Percentiles rank a stretch among this genome's conserved stretches.
These are phyloP conservation scores for Nebria salina DNA, from an alignment of 2,888 invertebrate genomes.

Conservation along the genomic window DNA sequence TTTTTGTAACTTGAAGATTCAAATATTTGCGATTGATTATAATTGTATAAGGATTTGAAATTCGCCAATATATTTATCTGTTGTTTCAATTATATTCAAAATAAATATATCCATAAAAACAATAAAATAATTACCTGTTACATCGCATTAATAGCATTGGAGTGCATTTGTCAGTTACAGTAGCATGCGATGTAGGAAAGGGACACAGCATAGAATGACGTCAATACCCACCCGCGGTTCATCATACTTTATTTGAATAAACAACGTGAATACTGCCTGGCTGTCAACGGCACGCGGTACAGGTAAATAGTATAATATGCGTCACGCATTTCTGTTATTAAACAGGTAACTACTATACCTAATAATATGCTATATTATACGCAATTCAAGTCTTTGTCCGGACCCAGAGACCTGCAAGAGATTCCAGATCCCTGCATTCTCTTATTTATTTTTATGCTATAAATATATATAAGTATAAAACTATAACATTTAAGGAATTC, in stretches of 20 bases:
- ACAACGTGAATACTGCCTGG: slow-evolving; percentile 16
- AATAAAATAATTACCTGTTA: slow-evolving; percentile 38
- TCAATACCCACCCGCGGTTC: slow-evolving; percentile 25
- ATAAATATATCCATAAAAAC: background rate
- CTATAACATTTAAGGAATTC: too few relatives aligned
- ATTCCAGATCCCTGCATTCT: background rate
- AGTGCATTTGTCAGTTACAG: slow-evolving; percentile 34
- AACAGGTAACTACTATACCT: background rate
- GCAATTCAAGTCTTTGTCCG: background rate
- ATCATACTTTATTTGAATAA: slow-evolving; percentile 42
- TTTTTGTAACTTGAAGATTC: too few relatives aligned
- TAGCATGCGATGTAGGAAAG: slow-evolving; percentile 11
- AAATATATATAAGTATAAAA: too few relatives aligned
- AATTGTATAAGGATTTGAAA: too few relatives aligned
- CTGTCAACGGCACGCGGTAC: slow-evolving; percentile 3
- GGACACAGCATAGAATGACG: slow-evolving; percentile 10
- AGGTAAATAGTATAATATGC: slow-evolving; percentile 27
- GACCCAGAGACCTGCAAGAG: background rate
- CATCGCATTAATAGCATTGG: slow-evolving; percentile 29
- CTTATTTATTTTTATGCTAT: too few relatives aligned
- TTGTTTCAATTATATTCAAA: too few relatives aligned
- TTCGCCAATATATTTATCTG: too few relatives aligned
- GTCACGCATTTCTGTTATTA: slow-evolving; percentile 24
- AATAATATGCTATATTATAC: background rate
- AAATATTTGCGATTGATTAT: too few relatives aligned